phyloP scores from a whole-genome alignment of 1,140 invertebrate genomes.

The Meloidogyne hapla region DNA sequence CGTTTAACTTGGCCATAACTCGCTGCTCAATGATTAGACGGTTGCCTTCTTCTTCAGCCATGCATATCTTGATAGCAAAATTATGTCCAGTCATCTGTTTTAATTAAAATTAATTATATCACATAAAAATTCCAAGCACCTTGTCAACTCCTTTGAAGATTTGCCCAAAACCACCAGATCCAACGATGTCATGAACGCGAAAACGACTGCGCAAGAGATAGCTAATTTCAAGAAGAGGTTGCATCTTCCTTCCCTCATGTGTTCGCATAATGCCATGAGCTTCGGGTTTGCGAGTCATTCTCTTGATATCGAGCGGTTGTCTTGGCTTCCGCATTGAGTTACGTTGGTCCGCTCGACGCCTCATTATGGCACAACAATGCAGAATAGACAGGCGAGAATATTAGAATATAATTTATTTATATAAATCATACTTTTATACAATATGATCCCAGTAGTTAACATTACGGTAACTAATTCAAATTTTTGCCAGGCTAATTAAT shows the following conservation, averaged over 20 bases:
- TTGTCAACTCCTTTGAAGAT: not conserved
- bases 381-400: not conserved
- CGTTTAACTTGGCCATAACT: not conserved
- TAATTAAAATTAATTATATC: not conserved
- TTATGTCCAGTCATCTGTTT: not conserved
- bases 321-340: not conserved
- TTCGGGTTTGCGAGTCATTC: not conserved
- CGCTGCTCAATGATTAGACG: not conserved
- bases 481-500: too few relatives aligned
- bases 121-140: not conserved
- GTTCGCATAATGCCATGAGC: not conserved
- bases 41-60: not conserved
- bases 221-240: not conserved
- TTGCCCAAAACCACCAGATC: not conserved
- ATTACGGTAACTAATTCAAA: too few relatives aligned
- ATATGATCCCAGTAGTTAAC: too few relatives aligned
- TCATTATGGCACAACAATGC: not conserved
- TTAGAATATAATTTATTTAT: too few relatives aligned
- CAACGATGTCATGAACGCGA: not conserved
- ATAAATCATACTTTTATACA: too few relatives aligned
- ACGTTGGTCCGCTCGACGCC: not conserved
- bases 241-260: not conserved
- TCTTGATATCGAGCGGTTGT: not conserved
- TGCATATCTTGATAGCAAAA: not conserved
- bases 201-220: not conserved